Evolutionary conservation across 1,140 invertebrate species (phyloP), one percentile per base, ranked within the genome.

Genomic region (Drosophila auraria): DNA sequence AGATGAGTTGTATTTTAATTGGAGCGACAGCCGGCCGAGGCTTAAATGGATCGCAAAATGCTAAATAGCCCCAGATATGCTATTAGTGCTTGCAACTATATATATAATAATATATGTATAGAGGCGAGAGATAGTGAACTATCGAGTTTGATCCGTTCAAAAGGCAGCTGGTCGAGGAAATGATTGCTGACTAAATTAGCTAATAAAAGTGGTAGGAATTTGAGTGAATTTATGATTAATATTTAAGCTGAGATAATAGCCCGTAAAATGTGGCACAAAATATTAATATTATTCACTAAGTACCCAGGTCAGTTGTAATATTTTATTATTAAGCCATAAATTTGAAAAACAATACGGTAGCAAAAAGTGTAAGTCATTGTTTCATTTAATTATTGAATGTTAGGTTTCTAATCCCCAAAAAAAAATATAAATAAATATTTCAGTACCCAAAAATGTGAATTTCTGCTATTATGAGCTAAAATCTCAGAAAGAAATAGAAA

Each of bases 1-100:
- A 89, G 84, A 89, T 89, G 84, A 89, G 84, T 84, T 89, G 78
- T 73, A 89, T 90, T 82, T 81, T 78, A 84, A 89, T 81, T 89
- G 84, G 84, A 89, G 40, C 84, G 76, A 80, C 78, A 83, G 61
- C 54, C 51, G 50, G 69, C 36, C 66, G 44, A 23, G 62, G 63
- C 40, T 71, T 69, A 69, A 71, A 71, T 71, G 68, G 63, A 71
- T 71, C 68, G 68, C 49, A 68, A 54, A 56, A 71, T 71, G 63
- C 69, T 69, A 69, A 72, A 40, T 17, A 69, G 69, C 50, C 56
- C 51, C 45, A 70, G 66, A 70, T 72, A 56, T 69, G 51, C 69
- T 57, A 72, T 69, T 57, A 69, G 64, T 71, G 53, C 38, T 68
- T 66, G 33, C 53, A 15, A 5, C 53, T 38, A n/a, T 38, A 20